Conservation (phyloP, 2,888 invertebrate genomes). For the Eutolmus rufibarbis region DNA sequence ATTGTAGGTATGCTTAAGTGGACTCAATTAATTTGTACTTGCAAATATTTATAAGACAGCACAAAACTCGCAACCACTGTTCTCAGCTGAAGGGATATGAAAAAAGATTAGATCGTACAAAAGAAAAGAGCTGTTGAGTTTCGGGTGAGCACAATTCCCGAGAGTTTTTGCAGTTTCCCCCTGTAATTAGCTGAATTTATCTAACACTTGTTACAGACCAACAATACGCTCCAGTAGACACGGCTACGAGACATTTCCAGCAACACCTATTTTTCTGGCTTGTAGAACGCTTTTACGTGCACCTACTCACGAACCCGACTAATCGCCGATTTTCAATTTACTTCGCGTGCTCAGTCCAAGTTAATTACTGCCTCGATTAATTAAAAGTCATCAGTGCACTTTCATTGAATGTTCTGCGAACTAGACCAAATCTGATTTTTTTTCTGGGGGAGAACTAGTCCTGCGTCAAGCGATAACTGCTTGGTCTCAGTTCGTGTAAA, state of each 20-base stretch:
- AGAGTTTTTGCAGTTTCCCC: background rate
- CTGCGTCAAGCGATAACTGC: background rate
- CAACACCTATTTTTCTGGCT: background rate
- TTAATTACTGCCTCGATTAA: constrained; percentile 14
- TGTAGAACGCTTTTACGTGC: background rate
- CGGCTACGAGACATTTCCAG: background rate
- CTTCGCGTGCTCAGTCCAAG: background rate
- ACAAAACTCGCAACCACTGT: background rate
- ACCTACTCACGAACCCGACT: background rate
- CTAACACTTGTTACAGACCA: constrained; percentile 10
- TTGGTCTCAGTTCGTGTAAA: background rate
- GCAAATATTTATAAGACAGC: background rate
- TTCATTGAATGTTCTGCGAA: background rate
- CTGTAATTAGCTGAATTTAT: background rate
- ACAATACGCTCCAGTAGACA: constrained; percentile 1
- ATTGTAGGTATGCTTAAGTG: background rate
- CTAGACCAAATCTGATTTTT: background rate
- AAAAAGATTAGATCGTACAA: background rate
- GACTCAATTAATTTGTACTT: background rate
- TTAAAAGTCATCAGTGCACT: background rate
- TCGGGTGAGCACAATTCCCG: background rate
- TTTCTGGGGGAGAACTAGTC: background rate
- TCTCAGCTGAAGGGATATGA: background rate
- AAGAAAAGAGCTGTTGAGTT: background rate
- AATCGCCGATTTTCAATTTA: constrained; percentile 2